phyloP scores from a whole-genome alignment of 2,113 vertebrate species.

The Danionella cerebrum region DNA sequence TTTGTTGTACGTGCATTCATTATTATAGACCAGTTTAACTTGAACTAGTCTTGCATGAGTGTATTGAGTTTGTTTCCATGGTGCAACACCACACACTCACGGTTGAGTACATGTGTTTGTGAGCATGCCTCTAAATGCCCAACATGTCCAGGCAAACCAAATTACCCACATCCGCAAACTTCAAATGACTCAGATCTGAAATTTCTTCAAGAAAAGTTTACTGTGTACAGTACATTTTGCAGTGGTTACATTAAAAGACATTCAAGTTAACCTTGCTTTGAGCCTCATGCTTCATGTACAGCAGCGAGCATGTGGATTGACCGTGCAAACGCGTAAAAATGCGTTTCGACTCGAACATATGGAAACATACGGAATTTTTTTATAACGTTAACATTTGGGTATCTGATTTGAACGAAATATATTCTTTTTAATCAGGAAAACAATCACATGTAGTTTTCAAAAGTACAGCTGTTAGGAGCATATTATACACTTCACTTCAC shows the following conservation, averaged over 20 bases:
- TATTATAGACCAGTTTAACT: background rate
- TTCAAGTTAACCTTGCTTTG: background rate
- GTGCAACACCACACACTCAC: background rate
- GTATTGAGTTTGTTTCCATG: background rate
- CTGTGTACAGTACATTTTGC: slow-evolving; percentile 9
- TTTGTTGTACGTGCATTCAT: background rate
- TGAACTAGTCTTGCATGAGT: background rate
- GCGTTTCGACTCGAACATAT: background rate
- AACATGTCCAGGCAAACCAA: background rate
- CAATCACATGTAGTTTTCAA: background rate
- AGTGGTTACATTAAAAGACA: background rate
- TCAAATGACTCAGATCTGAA: background rate
- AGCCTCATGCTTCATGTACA: background rate
- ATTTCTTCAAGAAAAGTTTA: slow-evolving; percentile 5
- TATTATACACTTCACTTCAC: background rate
- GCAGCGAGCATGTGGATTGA: background rate
- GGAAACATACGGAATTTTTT: background rate
- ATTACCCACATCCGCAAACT: no score
- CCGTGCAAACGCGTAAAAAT: slow-evolving; percentile 14
- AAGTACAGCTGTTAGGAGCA: background rate
- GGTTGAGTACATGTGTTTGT: no score
- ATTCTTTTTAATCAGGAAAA: background rate
- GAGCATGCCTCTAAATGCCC: background rate
- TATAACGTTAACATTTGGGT: background rate
- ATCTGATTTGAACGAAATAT: slow-evolving; percentile 27